Base-by-base conservation (phyloP, 2,888 invertebrate species). In the Schrankia costaestrigalis region DNA sequence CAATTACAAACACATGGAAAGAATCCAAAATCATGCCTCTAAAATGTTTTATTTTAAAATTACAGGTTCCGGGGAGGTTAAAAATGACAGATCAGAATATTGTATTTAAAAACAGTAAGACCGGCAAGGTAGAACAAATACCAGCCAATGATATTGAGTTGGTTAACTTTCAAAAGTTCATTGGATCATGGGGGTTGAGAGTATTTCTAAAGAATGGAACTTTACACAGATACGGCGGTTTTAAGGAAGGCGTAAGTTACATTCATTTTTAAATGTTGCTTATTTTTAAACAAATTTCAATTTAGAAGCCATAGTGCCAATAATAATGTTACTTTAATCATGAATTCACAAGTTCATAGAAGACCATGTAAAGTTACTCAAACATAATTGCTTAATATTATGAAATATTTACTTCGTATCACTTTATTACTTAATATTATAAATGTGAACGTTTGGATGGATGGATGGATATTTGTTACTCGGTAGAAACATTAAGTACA, bases 61-160 rank as follows among this genome's bases (percentile, higher is more conserved):
- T 67, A 12, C 66, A 98, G 98, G 94, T 95, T 28, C 93, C 95
- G 4, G 99, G 98, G 0, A 91, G 96, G 41, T 79, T 99, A 18
- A 98, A 98, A 79, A 91, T 99, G 77, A 96, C 97, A 0, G 97
- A 97, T 49, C 94, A 95, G 66, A 92, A 92, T 58, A 93, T 99
- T 18, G 90, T 95, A 27, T 99, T 98, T 74, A 98, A 98, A 77
- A 98, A 98, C 78, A 94, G 91, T 49, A 97, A 97, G 83, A 99
- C 98, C 0, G 99, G 99, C 1, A 98, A 97, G 82, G 95, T 98
- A 1, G 98, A 98, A 69, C 96, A 97, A 70, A 93, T 98, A 47
- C 89, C 91, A 18, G 90, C 93, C 0, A 86, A 90, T 27, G 98
- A 99, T 54, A 94, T 99, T 63, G 97, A 98, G 32, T 83, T 94